Base-by-base conservation (phyloP, 2,888 invertebrate genomes). In the Matsumyia berberina region DNA sequence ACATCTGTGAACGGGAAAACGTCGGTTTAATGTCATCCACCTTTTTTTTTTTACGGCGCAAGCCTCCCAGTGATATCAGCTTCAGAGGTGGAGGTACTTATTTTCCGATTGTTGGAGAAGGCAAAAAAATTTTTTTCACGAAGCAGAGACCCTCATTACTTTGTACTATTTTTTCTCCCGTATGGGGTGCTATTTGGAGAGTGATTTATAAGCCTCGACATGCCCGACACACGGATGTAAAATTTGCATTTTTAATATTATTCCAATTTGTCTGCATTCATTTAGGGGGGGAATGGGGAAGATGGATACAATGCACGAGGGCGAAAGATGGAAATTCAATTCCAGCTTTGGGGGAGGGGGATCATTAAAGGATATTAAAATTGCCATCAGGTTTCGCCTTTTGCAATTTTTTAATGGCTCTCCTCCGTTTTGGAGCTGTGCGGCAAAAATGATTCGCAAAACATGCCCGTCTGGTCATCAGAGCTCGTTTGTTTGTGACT, bases 341-440 rank as follows among this genome's bases (percentile, higher is more conserved):
- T 79, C 83, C 49, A 57, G 53, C 72, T 73, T 42, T 53, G 35
- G 66, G 12, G 29, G 35, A 60, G 12, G 29, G 66, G 67, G 69
- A 66, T 85, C 85, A 85, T 85, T 85, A 85, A 85, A 70, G 74
- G 80, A 85, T 74, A 85, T 85, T 85, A 80, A 85, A 76, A 85
- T 80, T 85, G 70, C 80, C 80, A 74, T 80, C 85, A 85, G 80
- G 74, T 85, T 58, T 80, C 51, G 67, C 24, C 4, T 51, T 49
- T 39, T 69, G 79, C 67, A 64, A 74, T 69, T 64, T 85, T n/a
- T 62, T 62, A 79, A 83, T 83, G 83, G 73, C 19, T 69, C 42
- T 37, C 3, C 62, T 49, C 35, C 19, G 35, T 76, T 39, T 57
- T 24, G 42, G n/a, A 17, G 29, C 15, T 67, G 24, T 31, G 15